Base-by-base conservation (phyloP, 2,888 invertebrate species). In the Lasioglossum lativentre region DNA sequence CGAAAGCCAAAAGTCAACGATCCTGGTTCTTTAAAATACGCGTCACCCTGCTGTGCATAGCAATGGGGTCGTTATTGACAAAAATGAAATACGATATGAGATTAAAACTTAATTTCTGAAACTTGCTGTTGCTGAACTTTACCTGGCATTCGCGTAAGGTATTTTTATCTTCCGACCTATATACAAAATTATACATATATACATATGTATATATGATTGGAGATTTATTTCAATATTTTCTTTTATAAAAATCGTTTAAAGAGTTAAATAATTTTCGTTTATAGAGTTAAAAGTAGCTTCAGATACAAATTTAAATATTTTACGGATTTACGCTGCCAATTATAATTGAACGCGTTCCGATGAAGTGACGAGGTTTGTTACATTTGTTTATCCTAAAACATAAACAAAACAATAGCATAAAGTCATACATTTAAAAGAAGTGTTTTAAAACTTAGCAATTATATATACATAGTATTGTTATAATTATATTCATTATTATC, bases 1-100 rank as follows among this genome's bases (percentile, higher is more conserved):
- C 86, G 89, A 83, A 88, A 76, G 74, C 87, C 86, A 86, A 90
- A 92, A 91, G 87, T 86, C 88, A 87, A 86, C 86, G 88, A 88
- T 89, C 88, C 85, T 85, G 80, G 71, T 75, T 81, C 80, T 87
- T 89, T 84, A 80, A 86, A 87, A 86, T 76, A 86, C 80, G 79
- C 82, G 84, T 88, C 90, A 88, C 59, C 73, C 52, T 70, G 82
- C 75, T 38, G 75, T 63, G 78, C 56, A 75, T 47, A 47, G 63
- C 74, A 80, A 88, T 75, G 71, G 68, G 76, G 76, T 75, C 80
- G 47, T 70, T 34, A 73, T 79, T 78, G 68, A 70, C 63, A 30
- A 56, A 75, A 38, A 40, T n/a, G 14, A 40, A 14, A 70, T n/a
- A 14, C n/a, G 40, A 40, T 70, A n/a, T 5, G 12, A 40, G 12